Base-by-base conservation (phyloP, 2,797 vertebrate species). In the Cuniculus paca region DNA sequence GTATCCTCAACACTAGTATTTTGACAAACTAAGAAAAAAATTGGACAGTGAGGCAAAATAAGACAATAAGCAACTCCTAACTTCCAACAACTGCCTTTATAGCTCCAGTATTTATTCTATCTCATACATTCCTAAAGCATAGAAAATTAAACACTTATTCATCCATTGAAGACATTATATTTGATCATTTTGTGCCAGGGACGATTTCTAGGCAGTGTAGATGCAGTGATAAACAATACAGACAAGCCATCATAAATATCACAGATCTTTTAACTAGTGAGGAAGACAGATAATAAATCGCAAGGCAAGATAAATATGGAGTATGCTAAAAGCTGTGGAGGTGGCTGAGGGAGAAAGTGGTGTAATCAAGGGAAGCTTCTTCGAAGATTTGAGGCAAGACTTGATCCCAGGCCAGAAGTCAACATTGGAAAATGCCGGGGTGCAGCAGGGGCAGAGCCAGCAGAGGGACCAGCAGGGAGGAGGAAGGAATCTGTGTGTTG, bases 271-370 rank as follows among this genome's bases (percentile, higher is more conserved):
- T 28, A 82, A 54, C 45, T 39, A 78, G 65, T 48, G 2, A 34
- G 39, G 13, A 8, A 81, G 74, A 81, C 39, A 70, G 83, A 65
- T 54, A 84, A 80, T 95, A 94, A 96, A 80, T 61, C 90, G 78
- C 61, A 80, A 91, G 24, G 70, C 26, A 74, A n/a, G n/a, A 90
- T 42, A 81, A 52, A 72, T 72, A 81, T 1, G 4, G 34, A 78
- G 31, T 82, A 50, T n/a, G n/a, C 3, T 88, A 72, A 84, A 34
- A 88, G 26, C 14, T 88, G 13, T 86, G 56, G 48, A 77, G 31
- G 17, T 28, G 42, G 22, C 5, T 6, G 3, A 88, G 11, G 78
- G 24, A 65, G 31, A 39, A 0, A 88, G 24, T 24, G 19, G 24
- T 28, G 14, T 61, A 11, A 81, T 81, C 28, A 54, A 63, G 48